Evolutionary conservation across 2,113 vertebrate species (phyloP), one percentile per base, ranked within the genome.

Genomic region (Orientallactaga bullata): DNA sequence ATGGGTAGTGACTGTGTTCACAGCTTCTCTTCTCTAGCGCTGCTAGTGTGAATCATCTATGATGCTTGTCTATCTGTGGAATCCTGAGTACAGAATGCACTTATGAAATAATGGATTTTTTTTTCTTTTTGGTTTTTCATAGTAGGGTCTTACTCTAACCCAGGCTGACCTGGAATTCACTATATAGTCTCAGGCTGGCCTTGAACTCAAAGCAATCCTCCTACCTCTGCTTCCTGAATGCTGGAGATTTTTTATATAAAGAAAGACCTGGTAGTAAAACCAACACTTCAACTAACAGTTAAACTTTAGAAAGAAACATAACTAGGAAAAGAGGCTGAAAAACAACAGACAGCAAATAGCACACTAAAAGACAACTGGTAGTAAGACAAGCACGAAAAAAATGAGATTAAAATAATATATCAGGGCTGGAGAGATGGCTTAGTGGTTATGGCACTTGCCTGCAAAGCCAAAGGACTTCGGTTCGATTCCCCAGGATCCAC

Each of bases 271-370:
- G 51, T 9, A 6, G 76, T 88, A 73, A 37, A 32, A 65, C 42
- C 60, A 71, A 60, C 7, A 63, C 42, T 69, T 79, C 87, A 83
- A 86, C 16, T 85, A 90, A 87, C 73, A 24, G 51, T 66, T 17
- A 3, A 78, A n/a, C 24, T 93, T 93, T 15, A 37, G 20, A 95
- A 87, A 79, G 55, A 92, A 92, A 35, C 73, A 90, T 60, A 77
- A 71, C 73, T 26, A 58, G 58, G 42, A 60, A 17, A 47, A 39
- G 55, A 81, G 21, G 15, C 47, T 72, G 51, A 30, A 69, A 78
- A 81, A 71, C 39, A 32, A n/a, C 20, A 89, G 23, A 35, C 39
- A 65, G 26, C 55, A 15, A 55, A 30, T 65, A 77, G 4, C 28
- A 42, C 55, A 28, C 11, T 32, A 47, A 47, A 66, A 73, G 73